Conservation (phyloP, 2,888 invertebrate species). For the Caenorhabditis panamensis region DNA sequence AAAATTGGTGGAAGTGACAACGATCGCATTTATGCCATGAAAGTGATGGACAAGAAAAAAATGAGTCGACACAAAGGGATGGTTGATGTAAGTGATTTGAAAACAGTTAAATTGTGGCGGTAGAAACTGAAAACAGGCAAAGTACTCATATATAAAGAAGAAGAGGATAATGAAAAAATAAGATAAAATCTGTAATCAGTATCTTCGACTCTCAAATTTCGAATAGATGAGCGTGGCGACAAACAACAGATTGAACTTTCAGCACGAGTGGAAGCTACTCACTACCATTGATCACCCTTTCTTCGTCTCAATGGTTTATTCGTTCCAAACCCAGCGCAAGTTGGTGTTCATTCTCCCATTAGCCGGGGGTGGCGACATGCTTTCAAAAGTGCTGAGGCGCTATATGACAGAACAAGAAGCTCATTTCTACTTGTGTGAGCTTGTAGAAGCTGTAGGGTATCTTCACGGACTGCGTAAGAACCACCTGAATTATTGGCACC, state of each 20-base stretch:
- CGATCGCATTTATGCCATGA: constrained; percentile 32
- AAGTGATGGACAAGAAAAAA: constrained; percentile 31
- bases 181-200: too few relatives aligned
- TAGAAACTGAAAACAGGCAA: too few relatives aligned
- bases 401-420: constrained; percentile 13
- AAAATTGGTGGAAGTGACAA: constrained; percentile 26
- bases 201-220: too few relatives aligned
- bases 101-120: neutral
- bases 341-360: constrained; percentile 32
- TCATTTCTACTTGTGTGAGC: constrained; percentile 34
- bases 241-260: too few relatives aligned
- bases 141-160: too few relatives aligned
- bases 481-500: neutral
- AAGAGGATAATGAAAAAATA: too few relatives aligned
- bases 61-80: constrained; percentile 23
- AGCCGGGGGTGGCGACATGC: constrained; percentile 48
- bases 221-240: too few relatives aligned
- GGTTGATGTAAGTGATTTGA: constrained; percentile 34
- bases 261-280: constrained; percentile 44
- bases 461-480: constrained; percentile 28
- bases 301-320: constrained; percentile 30
- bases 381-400: constrained; percentile 8
- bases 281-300: constrained; percentile 34
- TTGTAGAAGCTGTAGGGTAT: constrained; percentile 35
- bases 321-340: constrained; percentile 34